These are phyloP conservation scores for Chydorus sphaericus DNA, from an alignment of 2,888 invertebrate genomes.

Conservation along the genomic window DNA sequence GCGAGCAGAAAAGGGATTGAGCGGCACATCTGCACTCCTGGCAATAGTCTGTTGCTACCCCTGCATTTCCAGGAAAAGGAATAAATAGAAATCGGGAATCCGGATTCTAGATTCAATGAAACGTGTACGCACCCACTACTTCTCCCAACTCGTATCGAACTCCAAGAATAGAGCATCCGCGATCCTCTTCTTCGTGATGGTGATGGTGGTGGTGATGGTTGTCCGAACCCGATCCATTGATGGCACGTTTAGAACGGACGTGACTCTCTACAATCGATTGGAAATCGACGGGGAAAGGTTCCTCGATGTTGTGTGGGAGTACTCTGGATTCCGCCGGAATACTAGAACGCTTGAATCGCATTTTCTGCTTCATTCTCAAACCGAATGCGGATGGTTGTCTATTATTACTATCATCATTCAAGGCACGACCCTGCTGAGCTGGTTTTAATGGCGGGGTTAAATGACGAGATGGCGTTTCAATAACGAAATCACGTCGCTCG, in stretches of 20 bases:
- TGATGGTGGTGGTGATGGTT: constrained; percentile 13
- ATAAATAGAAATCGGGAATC: too few species aligned
- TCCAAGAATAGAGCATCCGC: constrained; percentile 23
- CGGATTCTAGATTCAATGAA: not conserved
- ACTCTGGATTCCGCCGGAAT: not conserved
- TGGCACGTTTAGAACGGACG: constrained; percentile 5
- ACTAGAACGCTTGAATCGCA: constrained; percentile 1
- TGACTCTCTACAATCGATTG: constrained; percentile 15
- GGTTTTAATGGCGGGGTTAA: not conserved
- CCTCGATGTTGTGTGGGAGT: constrained; percentile 15
- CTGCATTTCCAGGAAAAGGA: constrained; percentile 17
- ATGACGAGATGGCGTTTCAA: not conserved
- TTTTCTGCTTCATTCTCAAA: constrained; percentile 6
- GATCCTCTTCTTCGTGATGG: constrained; percentile 16
- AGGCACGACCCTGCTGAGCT: not conserved
- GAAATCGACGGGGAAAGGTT: constrained; percentile 17
- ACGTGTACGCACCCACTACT: constrained; percentile 20
- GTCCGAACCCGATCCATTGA: not conserved
- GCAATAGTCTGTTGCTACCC: constrained; percentile 24
- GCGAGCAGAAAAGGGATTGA: constrained; percentile 23
- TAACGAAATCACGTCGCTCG: not conserved
- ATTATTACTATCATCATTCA: not conserved
- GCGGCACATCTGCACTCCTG: constrained; percentile 25
- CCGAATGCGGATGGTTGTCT: constrained; percentile 2
- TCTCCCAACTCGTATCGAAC: constrained; percentile 24